phyloP scores from a whole-genome alignment of 2,888 invertebrate genomes.

The Trachelus tabidus region DNA sequence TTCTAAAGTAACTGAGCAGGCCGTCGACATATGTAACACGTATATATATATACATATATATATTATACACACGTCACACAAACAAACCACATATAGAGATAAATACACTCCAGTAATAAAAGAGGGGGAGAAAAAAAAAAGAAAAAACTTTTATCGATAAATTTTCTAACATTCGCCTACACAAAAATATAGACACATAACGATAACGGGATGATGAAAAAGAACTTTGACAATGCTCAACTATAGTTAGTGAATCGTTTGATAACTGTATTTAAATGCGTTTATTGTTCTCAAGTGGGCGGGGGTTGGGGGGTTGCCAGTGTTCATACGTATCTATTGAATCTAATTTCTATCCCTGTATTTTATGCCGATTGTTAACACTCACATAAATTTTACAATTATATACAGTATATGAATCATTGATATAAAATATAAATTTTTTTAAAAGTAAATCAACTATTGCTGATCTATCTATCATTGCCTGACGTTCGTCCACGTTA shows the following conservation, averaged over 20 bases:
- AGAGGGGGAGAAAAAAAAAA: neutral
- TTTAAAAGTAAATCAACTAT: conserved; percentile 21
- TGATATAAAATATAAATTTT: conserved; percentile 22
- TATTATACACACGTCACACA: neutral
- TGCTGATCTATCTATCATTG: conserved; percentile 15
- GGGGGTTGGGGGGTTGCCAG: conserved; percentile 7
- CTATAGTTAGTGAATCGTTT: conserved; percentile 43
- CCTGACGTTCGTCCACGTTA: conserved; percentile 14
- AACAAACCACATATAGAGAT: neutral
- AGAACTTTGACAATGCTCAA: conserved; percentile 41
- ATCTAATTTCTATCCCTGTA: conserved; percentile 30
- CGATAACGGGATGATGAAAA: conserved; percentile 14
- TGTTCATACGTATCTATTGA: conserved; percentile 27
- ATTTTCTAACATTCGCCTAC: neutral
- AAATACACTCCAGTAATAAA: neutral
- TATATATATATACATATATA: neutral
- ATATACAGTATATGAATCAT: conserved; percentile 31
- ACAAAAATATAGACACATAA: conserved; percentile 35
- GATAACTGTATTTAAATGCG: conserved; percentile 19
- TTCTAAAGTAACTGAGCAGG: conserved; percentile 10
- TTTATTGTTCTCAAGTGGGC: conserved; percentile 8
- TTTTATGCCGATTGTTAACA: conserved; percentile 37
- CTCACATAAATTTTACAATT: conserved; percentile 41
- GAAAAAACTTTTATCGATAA: neutral
- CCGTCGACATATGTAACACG: conserved; percentile 2